These are phyloP conservation scores for Pipistrellus pipistrellus DNA, from an alignment of 2,797 vertebrate species.

Conservation along the genomic window DNA sequence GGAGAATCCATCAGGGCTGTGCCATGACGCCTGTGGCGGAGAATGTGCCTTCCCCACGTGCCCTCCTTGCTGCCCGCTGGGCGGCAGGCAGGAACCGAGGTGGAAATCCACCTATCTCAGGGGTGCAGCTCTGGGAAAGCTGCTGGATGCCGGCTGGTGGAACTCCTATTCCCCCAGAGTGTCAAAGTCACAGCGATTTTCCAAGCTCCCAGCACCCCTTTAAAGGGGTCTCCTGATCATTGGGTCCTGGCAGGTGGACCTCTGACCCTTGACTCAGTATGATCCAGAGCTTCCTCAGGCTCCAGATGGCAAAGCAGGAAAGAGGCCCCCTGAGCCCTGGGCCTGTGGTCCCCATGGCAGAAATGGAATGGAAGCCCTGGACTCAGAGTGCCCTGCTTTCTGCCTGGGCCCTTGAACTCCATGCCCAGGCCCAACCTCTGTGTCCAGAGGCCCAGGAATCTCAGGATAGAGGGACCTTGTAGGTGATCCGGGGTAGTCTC, in stretches of 20 bases:
- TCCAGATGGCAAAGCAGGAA: not conserved
- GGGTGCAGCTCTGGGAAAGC: not conserved
- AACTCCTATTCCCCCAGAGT: not conserved
- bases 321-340: not conserved
- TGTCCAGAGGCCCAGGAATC: not conserved
- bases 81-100: not conserved
- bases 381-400: not conserved
- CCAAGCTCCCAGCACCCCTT: not conserved
- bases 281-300: not conserved
- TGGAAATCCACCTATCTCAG: not conserved
- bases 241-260: not conserved
- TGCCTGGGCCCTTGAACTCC: not conserved
- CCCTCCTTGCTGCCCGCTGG: not conserved
- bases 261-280: not conserved
- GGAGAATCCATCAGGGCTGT: constrained; percentile 64
- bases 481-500: not conserved
- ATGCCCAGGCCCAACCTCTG: not conserved
- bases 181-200: not conserved
- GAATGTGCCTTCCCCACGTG: constrained; percentile 5
- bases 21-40: constrained; percentile 63
- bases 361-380: not conserved
- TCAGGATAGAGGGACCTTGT: not conserved
- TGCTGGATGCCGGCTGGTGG: not conserved
- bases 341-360: not conserved
- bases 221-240: not conserved